Evolutionary conservation across 2,888 invertebrate species (phyloP).

Genomic region (Alloscopus bannaensis): DNA sequence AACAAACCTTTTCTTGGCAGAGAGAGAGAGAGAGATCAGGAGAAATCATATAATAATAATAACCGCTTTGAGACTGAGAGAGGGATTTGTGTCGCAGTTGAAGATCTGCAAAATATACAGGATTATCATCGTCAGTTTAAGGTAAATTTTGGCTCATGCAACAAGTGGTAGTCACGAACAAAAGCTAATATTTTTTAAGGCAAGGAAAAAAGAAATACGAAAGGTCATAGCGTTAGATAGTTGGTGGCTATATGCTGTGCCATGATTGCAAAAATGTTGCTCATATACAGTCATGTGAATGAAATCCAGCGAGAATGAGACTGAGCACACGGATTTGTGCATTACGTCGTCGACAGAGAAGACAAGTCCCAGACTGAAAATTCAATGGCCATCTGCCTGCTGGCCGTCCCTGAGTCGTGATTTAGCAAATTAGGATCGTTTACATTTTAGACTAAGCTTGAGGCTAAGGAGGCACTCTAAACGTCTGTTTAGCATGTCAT

Average conservation of each 20-base stretch:
- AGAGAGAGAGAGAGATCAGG: constrained; percentile 29
- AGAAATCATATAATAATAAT: no score
- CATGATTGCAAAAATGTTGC: constrained; percentile 11
- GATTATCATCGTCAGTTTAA: no score
- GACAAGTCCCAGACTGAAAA: constrained; percentile 61
- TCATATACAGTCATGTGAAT: constrained; percentile 38
- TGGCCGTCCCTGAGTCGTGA: constrained; percentile 65
- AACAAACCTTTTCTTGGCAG: no score
- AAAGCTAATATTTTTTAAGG: constrained; percentile 26
- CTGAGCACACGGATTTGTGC: constrained; percentile 35
- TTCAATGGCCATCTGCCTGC: constrained; percentile 54
- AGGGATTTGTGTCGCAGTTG: no score
- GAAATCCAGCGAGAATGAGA: constrained; percentile 60
- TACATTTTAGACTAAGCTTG: constrained; percentile 46
- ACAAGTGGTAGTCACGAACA: constrained; percentile 53
- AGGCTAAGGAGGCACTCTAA: constrained; percentile 48
- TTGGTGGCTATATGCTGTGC: constrained; percentile 10
- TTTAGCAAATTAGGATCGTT: constrained; percentile 65
- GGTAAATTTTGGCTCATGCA: constrained; percentile 36
- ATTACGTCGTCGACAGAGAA: constrained; percentile 39
- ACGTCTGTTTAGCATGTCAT: constrained; percentile 51
- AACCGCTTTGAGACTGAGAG: no score
- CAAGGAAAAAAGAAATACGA: constrained; percentile 55
- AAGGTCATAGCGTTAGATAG: constrained; percentile 56
- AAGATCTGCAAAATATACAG: no score